Conservation (phyloP, 2,113 vertebrate genomes). For the Corapipo altera region DNA sequence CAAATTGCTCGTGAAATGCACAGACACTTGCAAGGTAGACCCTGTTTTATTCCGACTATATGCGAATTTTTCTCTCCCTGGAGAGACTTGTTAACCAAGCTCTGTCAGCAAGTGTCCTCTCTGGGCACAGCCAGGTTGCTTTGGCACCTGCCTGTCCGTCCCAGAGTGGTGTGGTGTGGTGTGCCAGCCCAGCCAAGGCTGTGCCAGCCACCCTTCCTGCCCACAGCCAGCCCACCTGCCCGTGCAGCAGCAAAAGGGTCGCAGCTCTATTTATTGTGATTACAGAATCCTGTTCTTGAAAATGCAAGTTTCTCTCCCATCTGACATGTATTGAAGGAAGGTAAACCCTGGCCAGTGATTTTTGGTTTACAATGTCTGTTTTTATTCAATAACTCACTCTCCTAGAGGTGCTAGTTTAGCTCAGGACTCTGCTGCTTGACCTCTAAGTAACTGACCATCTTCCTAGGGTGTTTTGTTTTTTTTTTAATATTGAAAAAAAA, state of each 20-base stretch:
- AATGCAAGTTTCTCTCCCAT: constrained; percentile 68
- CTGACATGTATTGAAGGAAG: constrained; percentile 71
- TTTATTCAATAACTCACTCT: constrained; percentile 9
- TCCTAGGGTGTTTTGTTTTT: constrained; percentile 68
- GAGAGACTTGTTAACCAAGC: fast-evolving
- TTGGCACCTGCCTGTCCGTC: background rate
- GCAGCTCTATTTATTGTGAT: constrained; percentile 55
- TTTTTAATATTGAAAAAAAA: background rate
- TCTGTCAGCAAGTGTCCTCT: background rate
- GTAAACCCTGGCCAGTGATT: constrained; percentile 31
- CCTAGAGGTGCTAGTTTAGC: constrained; percentile 63
- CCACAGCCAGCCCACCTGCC: background rate
- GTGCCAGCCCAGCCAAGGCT: background rate
- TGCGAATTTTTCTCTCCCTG: background rate
- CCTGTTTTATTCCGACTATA: background rate
- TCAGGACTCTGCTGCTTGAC: constrained; percentile 79
- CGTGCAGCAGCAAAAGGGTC: constrained; percentile 91
- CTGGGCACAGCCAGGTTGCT: background rate
- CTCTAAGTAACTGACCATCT: constrained; percentile 88
- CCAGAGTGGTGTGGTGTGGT: background rate
- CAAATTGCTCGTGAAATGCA: background rate
- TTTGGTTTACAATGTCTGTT: constrained; percentile 26
- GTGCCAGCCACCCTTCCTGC: background rate
- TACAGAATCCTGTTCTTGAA: constrained; percentile 60
- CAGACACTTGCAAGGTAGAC: background rate